Evolutionary conservation across 2,797 vertebrate species (phyloP).

Genomic region (Erethizon dorsatum): DNA sequence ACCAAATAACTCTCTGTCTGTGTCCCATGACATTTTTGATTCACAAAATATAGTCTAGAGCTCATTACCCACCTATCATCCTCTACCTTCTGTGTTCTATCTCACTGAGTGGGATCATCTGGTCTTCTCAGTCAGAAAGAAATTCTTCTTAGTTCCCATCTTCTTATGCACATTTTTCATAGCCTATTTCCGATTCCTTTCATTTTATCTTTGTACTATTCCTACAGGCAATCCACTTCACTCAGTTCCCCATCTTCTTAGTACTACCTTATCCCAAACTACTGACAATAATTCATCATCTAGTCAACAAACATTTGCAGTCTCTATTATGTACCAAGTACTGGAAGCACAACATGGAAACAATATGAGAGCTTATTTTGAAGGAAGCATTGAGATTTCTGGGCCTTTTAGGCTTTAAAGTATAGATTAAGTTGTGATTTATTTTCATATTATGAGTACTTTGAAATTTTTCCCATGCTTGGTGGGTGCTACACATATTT

Average conservation of each 20-base stretch:
- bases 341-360: neutral
- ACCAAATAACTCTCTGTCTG: neutral
- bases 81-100: neutral
- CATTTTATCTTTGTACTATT: conserved; percentile 15
- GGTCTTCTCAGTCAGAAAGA: neutral
- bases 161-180: neutral
- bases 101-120: neutral
- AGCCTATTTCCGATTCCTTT: neutral
- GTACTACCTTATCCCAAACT: neutral
- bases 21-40: neutral
- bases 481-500: neutral
- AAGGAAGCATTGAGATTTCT: conserved; percentile 35
- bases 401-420: neutral
- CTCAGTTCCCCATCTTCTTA: neutral
- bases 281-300: neutral
- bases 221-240: neutral
- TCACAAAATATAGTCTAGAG: neutral
- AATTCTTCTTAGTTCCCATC: neutral
- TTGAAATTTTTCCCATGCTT: conserved; percentile 7
- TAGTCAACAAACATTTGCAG: neutral
- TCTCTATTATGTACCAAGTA: neutral
- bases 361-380: neutral
- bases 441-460: conserved; percentile 58
- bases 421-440: conserved; percentile 39
- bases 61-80: neutral